A percentile compares a stretch with the other conserved stretches of the same genome.
Conservation (phyloP, 30 jellyfish, hydroid and myxozoan genomes). For the Chironex yamaguchii region DNA sequence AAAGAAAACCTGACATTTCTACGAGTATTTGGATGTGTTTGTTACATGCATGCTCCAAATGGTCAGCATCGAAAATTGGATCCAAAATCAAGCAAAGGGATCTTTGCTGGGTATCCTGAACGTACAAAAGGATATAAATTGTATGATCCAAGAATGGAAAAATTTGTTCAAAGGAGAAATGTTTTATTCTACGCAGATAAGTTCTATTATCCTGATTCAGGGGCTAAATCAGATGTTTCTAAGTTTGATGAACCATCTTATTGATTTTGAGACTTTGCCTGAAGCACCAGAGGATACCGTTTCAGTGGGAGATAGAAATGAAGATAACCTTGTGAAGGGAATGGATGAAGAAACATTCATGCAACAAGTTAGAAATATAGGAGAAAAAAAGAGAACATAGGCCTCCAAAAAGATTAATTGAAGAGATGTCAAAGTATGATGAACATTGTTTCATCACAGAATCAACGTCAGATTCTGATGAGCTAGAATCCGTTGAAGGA, state of each 20-base stretch:
- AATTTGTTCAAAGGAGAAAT: neutral
- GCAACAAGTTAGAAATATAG: constrained; percentile 12
- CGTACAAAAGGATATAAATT: constrained; percentile 20
- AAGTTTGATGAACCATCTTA: no score
- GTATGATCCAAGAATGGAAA: neutral
- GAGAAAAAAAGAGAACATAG: neutral
- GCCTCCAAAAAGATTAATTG: constrained; percentile 4
- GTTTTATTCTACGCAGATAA: neutral
- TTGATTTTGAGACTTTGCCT: no score
- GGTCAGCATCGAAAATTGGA: constrained; percentile 52
- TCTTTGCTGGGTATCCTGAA: constrained; percentile 65
- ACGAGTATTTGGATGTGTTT: constrained; percentile 47
- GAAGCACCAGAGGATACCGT: neutral
- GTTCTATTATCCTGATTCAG: neutral
- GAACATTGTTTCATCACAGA: constrained; percentile 8
- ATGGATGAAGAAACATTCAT: constrained; percentile 29
- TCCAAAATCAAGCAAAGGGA: constrained; percentile 38
- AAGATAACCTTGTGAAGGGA: neutral
- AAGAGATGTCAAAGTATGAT: no score
- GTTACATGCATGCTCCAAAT: constrained; percentile 21
- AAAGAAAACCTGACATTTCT: constrained; percentile 42
- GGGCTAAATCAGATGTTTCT: neutral
- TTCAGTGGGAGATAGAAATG: neutral
- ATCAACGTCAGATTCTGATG: neutral
- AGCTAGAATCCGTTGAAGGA: constrained; percentile 13